phyloP scores from a whole-genome alignment of 2,888 invertebrate species.

The Drosophila gaucha region DNA sequence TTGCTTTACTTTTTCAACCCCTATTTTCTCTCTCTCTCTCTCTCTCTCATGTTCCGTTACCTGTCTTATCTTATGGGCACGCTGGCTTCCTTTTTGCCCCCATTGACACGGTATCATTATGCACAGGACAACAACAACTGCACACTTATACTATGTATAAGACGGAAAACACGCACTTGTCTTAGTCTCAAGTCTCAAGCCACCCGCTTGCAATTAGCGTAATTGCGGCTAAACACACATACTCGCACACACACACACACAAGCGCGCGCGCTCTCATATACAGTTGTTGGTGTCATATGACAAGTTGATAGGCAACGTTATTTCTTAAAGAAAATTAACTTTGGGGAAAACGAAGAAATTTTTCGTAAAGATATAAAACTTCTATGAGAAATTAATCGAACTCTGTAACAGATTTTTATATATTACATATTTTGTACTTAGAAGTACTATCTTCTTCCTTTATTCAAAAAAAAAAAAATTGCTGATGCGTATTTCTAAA shows the following conservation, averaged over 20 bases:
- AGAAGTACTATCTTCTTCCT: too few relatives aligned
- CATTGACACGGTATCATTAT: constrained; percentile 58
- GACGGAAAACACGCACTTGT: constrained; percentile 36
- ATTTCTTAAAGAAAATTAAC: constrained; percentile 6
- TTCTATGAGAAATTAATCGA: too few relatives aligned
- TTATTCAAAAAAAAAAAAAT: too few relatives aligned
- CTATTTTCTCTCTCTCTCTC: background rate
- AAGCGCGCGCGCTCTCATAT: background rate
- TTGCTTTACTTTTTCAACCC: constrained; percentile 1
- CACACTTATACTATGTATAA: constrained; percentile 3
- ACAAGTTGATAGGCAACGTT: too few relatives aligned
- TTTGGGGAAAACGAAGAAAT: too few relatives aligned
- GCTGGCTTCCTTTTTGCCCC: constrained; percentile 31
- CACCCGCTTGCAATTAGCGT: constrained; percentile 59
- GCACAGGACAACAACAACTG: constrained; percentile 23
- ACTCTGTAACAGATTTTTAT: too few relatives aligned
- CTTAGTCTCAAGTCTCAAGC: constrained; percentile 37
- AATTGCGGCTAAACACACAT: constrained; percentile 54
- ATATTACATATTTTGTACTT: too few relatives aligned
- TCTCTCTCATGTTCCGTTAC: constrained; percentile 14
- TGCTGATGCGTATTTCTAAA: too few relatives aligned
- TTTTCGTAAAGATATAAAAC: too few relatives aligned
- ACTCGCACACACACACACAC: background rate
- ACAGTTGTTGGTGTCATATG: constrained; percentile 15
- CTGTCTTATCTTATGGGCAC: constrained; percentile 57